phyloP scores from a whole-genome alignment of 1,140 invertebrate genomes.

The Maniola jurtina region DNA sequence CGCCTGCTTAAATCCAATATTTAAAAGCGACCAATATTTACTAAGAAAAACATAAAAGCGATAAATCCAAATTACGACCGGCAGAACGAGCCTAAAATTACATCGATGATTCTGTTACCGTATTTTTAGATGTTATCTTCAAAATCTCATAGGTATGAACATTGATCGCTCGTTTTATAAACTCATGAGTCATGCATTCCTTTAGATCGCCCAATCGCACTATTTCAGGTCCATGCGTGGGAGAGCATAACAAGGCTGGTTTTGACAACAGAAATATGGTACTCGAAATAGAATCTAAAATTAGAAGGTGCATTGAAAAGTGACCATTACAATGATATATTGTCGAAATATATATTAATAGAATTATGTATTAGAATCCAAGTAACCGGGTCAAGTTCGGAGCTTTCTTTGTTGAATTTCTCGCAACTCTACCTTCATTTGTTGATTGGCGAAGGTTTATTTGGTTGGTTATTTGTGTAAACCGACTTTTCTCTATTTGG shows the following conservation, averaged over 20 bases:
- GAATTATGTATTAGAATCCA: not conserved
- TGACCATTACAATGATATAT: conserved; percentile 30
- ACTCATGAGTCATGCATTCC: conserved; percentile 46
- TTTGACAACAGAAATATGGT: conserved; percentile 59
- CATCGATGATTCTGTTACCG: conserved; percentile 5
- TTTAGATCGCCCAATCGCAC: conserved; percentile 46
- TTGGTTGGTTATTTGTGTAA: too few relatives aligned
- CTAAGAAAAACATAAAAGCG: not conserved
- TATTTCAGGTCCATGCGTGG: conserved; percentile 62
- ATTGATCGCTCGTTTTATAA: conserved; percentile 22
- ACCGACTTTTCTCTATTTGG: too few relatives aligned
- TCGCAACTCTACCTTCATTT: too few relatives aligned
- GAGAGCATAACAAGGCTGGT: conserved; percentile 69
- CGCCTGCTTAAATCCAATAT: too few relatives aligned
- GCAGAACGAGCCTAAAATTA: not conserved
- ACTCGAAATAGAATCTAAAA: conserved; percentile 58
- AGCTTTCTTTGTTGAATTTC: not conserved
- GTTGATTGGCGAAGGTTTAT: too few relatives aligned
- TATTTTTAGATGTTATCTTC: conserved; percentile 31
- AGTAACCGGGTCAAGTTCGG: not conserved
- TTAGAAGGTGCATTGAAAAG: conserved; percentile 45
- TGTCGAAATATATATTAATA: conserved; percentile 27
- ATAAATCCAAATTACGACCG: conserved; percentile 3
- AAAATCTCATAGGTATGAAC: conserved; percentile 4
- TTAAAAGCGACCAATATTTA: not conserved